phyloP scores from a whole-genome alignment of 2,888 invertebrate species.

The Tinea semifulvella region DNA sequence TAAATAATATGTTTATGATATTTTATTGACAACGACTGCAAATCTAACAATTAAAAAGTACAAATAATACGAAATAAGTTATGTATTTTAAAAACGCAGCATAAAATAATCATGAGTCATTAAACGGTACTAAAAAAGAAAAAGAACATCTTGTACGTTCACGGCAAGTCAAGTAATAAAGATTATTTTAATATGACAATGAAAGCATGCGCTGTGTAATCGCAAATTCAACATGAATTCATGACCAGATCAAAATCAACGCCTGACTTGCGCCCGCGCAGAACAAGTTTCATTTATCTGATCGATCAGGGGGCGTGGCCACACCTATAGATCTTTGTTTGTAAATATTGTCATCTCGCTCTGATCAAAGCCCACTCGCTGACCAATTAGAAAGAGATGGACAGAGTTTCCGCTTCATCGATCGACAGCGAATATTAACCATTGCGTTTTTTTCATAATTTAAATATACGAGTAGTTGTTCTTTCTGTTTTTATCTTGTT shows the following conservation, averaged over 20 bases:
- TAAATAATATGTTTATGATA: no score
- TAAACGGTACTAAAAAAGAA: not conserved
- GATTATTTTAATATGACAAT: constrained; percentile 54
- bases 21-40: no score
- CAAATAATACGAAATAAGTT: no score
- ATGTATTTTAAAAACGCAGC: no score
- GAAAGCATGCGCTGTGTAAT: constrained; percentile 31
- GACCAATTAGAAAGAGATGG: constrained; percentile 31
- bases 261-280: constrained; percentile 12
- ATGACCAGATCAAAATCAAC: constrained; percentile 42
- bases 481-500: no score
- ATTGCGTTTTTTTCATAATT: constrained; percentile 13
- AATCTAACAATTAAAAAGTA: no score
- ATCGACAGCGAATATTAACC: constrained; percentile 13
- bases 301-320: constrained; percentile 55
- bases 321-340: constrained; percentile 22
- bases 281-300: constrained; percentile 47
- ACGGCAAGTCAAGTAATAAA: constrained; percentile 50
- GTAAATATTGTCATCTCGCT: constrained; percentile 30
- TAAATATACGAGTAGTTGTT: no score
- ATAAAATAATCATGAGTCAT: constrained; percentile 10
- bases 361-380: constrained; percentile 7
- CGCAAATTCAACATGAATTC: constrained; percentile 37
- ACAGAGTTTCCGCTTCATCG: constrained; percentile 39
- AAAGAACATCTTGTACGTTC: constrained; percentile 36